Base-by-base conservation (phyloP, 2,888 invertebrate genomes). In the Laothoe populi region DNA sequence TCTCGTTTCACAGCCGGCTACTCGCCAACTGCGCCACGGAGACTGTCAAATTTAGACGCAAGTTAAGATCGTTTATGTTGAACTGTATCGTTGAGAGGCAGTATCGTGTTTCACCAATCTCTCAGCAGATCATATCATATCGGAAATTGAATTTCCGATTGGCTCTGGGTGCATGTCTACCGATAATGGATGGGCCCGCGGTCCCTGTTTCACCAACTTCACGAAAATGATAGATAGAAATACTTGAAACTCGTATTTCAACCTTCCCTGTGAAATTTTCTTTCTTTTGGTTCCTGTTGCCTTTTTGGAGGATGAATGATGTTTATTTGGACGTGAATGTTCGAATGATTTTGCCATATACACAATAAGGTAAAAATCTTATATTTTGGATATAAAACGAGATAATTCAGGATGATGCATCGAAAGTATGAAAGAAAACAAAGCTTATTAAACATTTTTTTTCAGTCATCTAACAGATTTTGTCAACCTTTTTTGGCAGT, bases 111-210 rank as follows among this genome's bases (percentile, higher is more conserved):
- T 82, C 79, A 81, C 81, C 87, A 84, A 88, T 88, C 88, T 89
- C 85, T 87, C 87, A 87, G 83, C 82, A 78, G 86, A 83, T 89
- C 82, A 84, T 85, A 85, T 87, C 87, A 84, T 84, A 87, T 87
- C 86, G 90, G 90, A 88, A 88, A 90, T 91, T 89, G 84, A 90
- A 90, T 91, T 90, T 89, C 86, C 87, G 85, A 89, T 87, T 84
- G 87, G 85, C 79, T 80, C 82, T 82, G 72, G 79, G 75, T 82
- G 80, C 80, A 82, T 74, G 79, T 73, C 78, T 72, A 75, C 67
- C 72, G 71, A 82, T 83, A 84, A 82, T 83, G 79, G 83, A 84
- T 83, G 81, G 81, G 71, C 73, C 74, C 78, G 73, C 70, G 75
- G 75, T 74, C 74, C 73, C 75, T 79, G 79, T 82, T 82, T 79